Evolutionary conservation across 64 coral and sea anemone species (phyloP), one percentile per base, ranked within the genome.

Genomic region (Anthopleura sola): DNA sequence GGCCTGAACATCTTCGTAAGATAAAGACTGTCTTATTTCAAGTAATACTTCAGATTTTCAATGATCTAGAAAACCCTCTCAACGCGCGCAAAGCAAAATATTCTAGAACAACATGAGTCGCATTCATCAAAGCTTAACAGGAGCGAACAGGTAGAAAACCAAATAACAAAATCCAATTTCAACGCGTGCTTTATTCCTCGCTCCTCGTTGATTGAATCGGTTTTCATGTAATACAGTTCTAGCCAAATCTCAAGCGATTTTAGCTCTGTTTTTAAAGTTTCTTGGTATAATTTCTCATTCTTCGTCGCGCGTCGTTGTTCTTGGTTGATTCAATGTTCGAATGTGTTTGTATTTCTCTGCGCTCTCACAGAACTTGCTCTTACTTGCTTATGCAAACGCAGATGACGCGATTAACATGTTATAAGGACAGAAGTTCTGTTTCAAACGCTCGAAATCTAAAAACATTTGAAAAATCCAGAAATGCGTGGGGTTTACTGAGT

Each of bases 341-440:
- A 28, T 79, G 6, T 79, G 76, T 79, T 79, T 79, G 37, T 79
- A 79, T 79, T 79, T 79, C 44, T 79, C 39, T 79, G 76, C 76
- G 76, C 76, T 79, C 36, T 79, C 24, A 2, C 37, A 38, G 23
- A 79, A 79, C 76, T 79, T 79, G 76, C 76, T 79, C 76, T 79
- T 38, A 3, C 76, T 48, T 79, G 76, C 76, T 48, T 6, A 23
- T 44, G 76, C 37, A 48, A 40, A 44, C 37, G 76, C 38, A 79
- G 36, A 79, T n/a, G 66, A 71, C 24, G 36, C 76, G 44, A 79
- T 79, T 79, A 2, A 13, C 38, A 79, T 21, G 76, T 44, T 47
- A 24, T 17, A 79, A 79, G 44, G 14, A 40, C 76, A 10, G 6
- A 26, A 24, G 20, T 47, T 79, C 44, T 79, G 1, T 38, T 48